Conservation (phyloP, 2,797 vertebrate genomes). For the Choloepus didactylus region DNA sequence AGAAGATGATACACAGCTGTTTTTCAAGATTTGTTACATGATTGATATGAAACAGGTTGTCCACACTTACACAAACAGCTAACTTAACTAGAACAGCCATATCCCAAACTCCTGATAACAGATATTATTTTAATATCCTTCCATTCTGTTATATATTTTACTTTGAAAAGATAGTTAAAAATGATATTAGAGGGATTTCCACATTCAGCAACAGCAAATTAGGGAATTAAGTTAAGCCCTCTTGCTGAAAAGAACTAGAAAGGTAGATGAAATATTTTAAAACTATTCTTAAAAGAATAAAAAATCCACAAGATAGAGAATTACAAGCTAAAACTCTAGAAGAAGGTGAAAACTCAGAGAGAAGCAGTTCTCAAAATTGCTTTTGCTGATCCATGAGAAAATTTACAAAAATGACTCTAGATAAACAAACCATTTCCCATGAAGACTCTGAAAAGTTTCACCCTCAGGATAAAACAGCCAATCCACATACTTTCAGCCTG, state of each 20-base stretch:
- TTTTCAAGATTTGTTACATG: not conserved
- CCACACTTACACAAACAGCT: conserved; percentile 2
- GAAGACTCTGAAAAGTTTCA: not conserved
- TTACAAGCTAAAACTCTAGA: not conserved
- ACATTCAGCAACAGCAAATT: not conserved
- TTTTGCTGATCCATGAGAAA: not conserved
- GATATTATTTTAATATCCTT: not conserved
- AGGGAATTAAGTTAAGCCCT: not conserved
- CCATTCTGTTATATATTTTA: not conserved
- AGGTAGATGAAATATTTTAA: not conserved
- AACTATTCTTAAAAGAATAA: conserved; percentile 1
- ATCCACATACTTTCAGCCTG: not conserved
- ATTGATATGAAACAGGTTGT: conserved; percentile 25
- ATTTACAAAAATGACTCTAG: not conserved
- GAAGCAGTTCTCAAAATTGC: not conserved
- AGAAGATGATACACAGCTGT: not conserved
- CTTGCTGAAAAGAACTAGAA: not conserved
- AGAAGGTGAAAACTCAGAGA: not conserved
- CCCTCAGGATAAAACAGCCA: not conserved
- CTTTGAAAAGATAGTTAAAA: conserved; percentile 35
- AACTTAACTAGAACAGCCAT: conserved; percentile 1
- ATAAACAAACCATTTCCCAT: not conserved
- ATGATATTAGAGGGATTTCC: not conserved
- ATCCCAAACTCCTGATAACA: conserved; percentile 6
- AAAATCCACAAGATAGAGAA: conserved; percentile 1